phyloP scores from a whole-genome alignment of 23 tunicate genomes.

The Ciona savignyi region DNA sequence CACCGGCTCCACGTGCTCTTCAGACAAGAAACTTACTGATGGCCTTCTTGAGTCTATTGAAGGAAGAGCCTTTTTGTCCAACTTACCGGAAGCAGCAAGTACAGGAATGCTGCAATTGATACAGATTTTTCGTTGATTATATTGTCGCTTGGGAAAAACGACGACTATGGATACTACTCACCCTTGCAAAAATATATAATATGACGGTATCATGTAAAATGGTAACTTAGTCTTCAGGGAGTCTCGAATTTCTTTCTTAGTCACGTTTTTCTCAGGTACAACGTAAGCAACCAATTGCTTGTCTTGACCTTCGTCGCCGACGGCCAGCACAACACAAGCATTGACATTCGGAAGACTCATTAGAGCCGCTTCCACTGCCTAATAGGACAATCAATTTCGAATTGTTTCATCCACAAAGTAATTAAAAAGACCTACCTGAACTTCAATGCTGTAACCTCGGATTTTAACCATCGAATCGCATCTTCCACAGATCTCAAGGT shows the following conservation, averaged over 20 bases:
- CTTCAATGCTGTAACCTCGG: constrained; percentile 89
- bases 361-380: constrained; percentile 91
- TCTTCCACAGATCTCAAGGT: constrained; percentile 89
- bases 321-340: constrained; percentile 83
- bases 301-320: constrained; percentile 86
- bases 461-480: constrained; percentile 96
- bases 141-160: background rate
- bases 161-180: constrained; percentile 14
- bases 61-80: constrained; percentile 88
- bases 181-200: constrained; percentile 72
- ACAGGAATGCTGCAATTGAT: constrained; percentile 64
- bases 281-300: constrained; percentile 84
- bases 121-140: background rate
- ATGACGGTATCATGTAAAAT: constrained; percentile 80
- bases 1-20: constrained; percentile 17
- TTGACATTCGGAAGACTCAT: constrained; percentile 42
- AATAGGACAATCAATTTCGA: too few species aligned
- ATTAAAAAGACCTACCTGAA: constrained; percentile 30
- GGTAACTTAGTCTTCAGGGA: constrained; percentile 58
- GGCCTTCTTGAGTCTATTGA: background rate
- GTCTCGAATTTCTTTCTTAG: constrained; percentile 42
- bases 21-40: background rate
- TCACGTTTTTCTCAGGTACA: constrained; percentile 33
- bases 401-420: background rate
- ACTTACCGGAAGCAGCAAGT: constrained; percentile 67